These are phyloP conservation scores for Glaucopsyche alexis DNA, from an alignment of 2,888 invertebrate genomes.

Conservation along the genomic window DNA sequence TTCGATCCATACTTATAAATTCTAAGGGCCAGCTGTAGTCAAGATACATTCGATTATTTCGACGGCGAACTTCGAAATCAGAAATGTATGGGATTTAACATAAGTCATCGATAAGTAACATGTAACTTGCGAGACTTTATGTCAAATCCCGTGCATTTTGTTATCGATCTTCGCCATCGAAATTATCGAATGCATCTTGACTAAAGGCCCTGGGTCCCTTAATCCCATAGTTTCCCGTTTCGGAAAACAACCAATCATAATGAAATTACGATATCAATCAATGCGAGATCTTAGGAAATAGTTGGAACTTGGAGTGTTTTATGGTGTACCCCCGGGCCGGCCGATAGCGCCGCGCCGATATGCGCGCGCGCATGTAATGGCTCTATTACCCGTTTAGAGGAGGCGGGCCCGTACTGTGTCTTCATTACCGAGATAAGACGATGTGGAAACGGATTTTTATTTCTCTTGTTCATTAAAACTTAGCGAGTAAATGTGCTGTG, in stretches of 20 bases:
- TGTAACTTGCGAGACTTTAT: no score
- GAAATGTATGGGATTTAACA: no score
- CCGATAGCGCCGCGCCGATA: constrained; percentile 58
- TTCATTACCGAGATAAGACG: constrained; percentile 59
- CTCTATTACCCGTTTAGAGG: constrained; percentile 79
- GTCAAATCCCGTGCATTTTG: no score
- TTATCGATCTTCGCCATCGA: no score
- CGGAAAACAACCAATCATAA: constrained; percentile 8
- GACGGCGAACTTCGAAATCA: no score
- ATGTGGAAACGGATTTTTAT: constrained; percentile 41
- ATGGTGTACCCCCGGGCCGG: constrained; percentile 44
- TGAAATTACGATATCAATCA: constrained; percentile 25
- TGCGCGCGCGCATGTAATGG: constrained; percentile 76
- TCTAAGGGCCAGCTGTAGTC: no score
- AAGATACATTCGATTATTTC: no score
- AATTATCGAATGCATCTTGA: no score
- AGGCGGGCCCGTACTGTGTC: constrained; percentile 73
- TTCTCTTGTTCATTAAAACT: neutral
- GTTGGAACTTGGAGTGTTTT: neutral
- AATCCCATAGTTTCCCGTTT: constrained; percentile 2
- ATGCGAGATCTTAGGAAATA: constrained; percentile 9
- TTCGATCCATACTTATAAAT: no score
- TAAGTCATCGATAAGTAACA: no score
- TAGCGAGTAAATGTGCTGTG: no score
- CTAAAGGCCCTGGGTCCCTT: neutral